A percentile compares a stretch with the other conserved stretches of the same genome.
Evolutionary conservation across 2,113 vertebrate genomes (phyloP).

Genomic region (Mirounga angustirostris): DNA sequence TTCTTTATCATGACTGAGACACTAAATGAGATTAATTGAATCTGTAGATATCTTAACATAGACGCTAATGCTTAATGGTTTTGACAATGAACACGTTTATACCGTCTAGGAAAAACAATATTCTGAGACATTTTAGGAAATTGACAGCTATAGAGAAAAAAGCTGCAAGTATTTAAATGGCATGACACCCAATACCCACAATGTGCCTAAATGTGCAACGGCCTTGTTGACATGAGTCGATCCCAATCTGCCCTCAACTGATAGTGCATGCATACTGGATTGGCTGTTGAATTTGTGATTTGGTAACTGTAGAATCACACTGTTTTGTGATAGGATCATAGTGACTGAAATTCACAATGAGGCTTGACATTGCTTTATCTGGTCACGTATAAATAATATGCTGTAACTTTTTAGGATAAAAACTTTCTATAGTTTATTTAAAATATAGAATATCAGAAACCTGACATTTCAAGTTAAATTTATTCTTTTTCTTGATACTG

Average conservation of each 20-base stretch:
- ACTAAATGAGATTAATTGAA: not conserved
- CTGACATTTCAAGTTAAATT: conserved; percentile 21
- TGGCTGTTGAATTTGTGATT: not conserved
- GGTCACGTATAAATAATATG: not conserved
- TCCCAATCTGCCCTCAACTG: not conserved
- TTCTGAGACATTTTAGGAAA: not conserved
- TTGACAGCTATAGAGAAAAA: not conserved
- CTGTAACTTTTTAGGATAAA: not conserved
- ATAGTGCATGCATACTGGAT: rapidly evolving
- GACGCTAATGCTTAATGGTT: not conserved
- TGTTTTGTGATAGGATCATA: not conserved
- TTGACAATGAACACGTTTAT: not conserved
- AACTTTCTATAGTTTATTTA: not conserved
- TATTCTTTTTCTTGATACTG: not conserved
- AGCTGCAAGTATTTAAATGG: not conserved
- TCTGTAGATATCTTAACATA: not conserved
- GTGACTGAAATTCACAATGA: not conserved
- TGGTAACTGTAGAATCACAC: not conserved
- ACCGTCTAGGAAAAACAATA: not conserved
- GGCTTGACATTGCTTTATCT: not conserved
- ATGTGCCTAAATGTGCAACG: rapidly evolving
- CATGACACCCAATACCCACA: not conserved
- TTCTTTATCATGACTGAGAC: not conserved
- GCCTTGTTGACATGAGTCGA: not conserved
- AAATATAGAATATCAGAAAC: conserved; percentile 31